Conservation (phyloP, 2,888 invertebrate species). For the Habrosyne pyritoides region DNA sequence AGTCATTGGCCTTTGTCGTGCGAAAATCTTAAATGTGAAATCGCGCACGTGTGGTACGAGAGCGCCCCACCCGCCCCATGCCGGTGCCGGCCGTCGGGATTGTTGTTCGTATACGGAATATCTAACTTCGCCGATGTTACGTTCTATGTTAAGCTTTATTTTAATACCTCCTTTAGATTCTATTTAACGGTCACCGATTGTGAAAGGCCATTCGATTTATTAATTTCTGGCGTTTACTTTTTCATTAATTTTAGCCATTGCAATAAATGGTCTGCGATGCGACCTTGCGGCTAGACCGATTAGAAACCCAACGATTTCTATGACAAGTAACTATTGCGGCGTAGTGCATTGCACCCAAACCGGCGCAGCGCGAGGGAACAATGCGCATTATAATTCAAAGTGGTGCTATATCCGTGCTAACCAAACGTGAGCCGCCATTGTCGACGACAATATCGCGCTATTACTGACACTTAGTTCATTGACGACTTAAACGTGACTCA, state of each 20-base stretch:
- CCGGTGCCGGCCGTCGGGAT: not conserved
- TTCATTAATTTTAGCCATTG: conserved; percentile 33
- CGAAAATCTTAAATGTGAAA: conserved; percentile 58
- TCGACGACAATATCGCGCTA: conserved; percentile 43
- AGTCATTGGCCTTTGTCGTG: conserved; percentile 56
- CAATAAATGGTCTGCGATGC: conserved; percentile 35
- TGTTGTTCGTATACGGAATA: not conserved
- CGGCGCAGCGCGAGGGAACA: conserved; percentile 69
- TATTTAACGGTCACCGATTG: not conserved
- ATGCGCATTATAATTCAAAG: conserved; percentile 81
- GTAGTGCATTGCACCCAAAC: conserved; percentile 78
- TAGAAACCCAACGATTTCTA: conserved; percentile 76
- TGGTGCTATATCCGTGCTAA: conserved; percentile 77
- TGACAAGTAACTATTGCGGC: conserved; percentile 73
- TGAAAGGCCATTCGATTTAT: conserved; percentile 18
- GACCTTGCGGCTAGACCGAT: conserved; percentile 57
- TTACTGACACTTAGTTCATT: conserved; percentile 44
- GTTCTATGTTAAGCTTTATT: not conserved
- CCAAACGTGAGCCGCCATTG: conserved; percentile 69
- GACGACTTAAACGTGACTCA: conserved; percentile 37
- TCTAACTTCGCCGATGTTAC: not conserved
- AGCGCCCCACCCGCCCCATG: not conserved
- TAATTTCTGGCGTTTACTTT: conserved; percentile 20
- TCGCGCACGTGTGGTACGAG: conserved; percentile 45
- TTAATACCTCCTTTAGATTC: not conserved